Evolutionary conservation across 2,797 vertebrate species (phyloP).

Genomic region (Dipus sagitta): DNA sequence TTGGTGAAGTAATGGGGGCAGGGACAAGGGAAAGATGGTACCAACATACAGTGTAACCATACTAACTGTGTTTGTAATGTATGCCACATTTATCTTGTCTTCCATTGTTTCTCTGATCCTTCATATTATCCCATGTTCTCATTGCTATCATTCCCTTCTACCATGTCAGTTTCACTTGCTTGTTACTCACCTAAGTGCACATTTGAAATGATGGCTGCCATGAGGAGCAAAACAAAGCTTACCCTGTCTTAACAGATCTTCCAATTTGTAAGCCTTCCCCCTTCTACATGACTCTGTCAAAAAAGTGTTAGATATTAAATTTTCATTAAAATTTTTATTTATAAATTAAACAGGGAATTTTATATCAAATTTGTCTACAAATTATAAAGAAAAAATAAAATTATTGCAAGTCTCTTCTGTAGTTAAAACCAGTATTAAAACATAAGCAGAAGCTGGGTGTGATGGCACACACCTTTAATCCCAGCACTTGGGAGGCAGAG

Average conservation of each 20-base stretch:
- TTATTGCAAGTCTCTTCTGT: rapidly evolving
- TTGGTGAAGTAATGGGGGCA: too few species aligned
- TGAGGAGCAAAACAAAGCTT: neutral
- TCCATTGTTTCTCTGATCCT: neutral
- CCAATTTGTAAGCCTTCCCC: neutral
- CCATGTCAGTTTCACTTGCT: neutral
- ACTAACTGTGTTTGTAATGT: neutral
- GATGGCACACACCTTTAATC: too few species aligned
- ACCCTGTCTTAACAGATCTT: neutral
- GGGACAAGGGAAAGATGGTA: too few species aligned
- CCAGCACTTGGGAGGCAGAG: too few species aligned
- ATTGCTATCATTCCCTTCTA: neutral
- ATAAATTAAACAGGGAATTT: neutral
- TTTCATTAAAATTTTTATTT: too few species aligned
- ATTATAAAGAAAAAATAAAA: neutral
- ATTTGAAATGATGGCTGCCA: neutral
- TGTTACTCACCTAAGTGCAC: neutral
- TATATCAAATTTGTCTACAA: neutral
- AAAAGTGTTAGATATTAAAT: neutral
- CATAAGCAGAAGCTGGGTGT: too few species aligned
- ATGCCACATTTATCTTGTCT: too few species aligned
- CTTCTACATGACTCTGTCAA: neutral
- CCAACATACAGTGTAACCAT: too few species aligned
- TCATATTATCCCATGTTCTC: neutral
- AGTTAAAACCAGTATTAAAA: neutral